These are phyloP conservation scores for Taeniopygia guttata DNA, from an alignment of 2,797 vertebrate genomes.

Conservation along the genomic window DNA sequence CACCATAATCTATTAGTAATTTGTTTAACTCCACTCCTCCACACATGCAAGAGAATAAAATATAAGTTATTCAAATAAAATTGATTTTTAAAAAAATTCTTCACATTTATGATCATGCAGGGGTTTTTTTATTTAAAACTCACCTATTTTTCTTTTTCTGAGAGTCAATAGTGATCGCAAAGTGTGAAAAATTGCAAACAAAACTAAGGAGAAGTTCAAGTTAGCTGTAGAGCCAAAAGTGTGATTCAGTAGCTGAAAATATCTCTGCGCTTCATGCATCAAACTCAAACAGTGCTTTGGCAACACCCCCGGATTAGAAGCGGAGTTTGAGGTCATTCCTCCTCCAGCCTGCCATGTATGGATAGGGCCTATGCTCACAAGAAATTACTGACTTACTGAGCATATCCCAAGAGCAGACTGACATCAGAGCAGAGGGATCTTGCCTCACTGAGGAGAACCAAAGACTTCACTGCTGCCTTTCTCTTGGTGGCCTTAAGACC, in stretches of 20 bases:
- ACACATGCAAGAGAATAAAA: background rate
- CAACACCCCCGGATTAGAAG: slow-evolving; percentile 58
- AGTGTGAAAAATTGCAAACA: slow-evolving; percentile 36
- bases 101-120: background rate
- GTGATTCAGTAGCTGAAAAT: slow-evolving; percentile 75
- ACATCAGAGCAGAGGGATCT: slow-evolving; percentile 17
- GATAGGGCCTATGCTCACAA: slow-evolving; percentile 49
- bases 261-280: slow-evolving; percentile 67
- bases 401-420: background rate
- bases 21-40: background rate
- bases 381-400: slow-evolving; percentile 42
- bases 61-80: background rate
- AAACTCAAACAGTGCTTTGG: slow-evolving; percentile 73
- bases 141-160: background rate
- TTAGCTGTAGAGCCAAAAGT: slow-evolving; percentile 43
- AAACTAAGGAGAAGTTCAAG: slow-evolving; percentile 42
- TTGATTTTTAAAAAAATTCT: background rate
- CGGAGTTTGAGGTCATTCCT: slow-evolving; percentile 59
- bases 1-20: background rate
- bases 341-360: slow-evolving; percentile 67
- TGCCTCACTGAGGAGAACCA: slow-evolving; percentile 30
- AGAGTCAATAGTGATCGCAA: background rate
- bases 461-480: background rate
- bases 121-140: fast-evolving
- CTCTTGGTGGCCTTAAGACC: background rate